These are phyloP conservation scores for Andrena chrysosceles DNA, from an alignment of 2,888 invertebrate genomes.

Conservation along the genomic window DNA sequence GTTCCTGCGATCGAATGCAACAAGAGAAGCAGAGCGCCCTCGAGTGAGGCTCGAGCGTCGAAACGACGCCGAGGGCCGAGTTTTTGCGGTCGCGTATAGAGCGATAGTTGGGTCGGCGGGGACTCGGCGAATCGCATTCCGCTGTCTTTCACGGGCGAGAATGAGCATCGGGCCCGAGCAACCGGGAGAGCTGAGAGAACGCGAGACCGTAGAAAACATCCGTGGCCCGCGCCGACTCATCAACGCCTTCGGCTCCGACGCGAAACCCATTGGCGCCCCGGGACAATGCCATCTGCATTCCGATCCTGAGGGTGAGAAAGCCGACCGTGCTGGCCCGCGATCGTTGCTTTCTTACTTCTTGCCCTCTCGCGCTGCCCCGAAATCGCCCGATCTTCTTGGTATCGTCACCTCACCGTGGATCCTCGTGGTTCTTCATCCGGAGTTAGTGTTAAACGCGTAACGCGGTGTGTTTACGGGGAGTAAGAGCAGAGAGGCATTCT, in stretches of 20 bases:
- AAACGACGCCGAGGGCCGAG: constrained; percentile 43
- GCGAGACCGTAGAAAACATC: constrained; percentile 80
- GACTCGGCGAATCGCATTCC: constrained; percentile 79
- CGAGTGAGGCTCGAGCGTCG: constrained; percentile 21
- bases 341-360: constrained; percentile 54
- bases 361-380: constrained; percentile 26
- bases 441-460: background rate
- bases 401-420: background rate
- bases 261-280: constrained; percentile 81
- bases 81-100: constrained; percentile 78
- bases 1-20: constrained; percentile 14
- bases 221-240: constrained; percentile 79
- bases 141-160: constrained; percentile 78
- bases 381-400: constrained; percentile 33
- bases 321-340: constrained; percentile 37
- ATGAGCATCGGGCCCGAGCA: constrained; percentile 70
- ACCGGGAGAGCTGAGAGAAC: constrained; percentile 36
- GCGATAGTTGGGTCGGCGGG: constrained; percentile 74
- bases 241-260: constrained; percentile 80
- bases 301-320: constrained; percentile 77
- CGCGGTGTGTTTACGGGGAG: too few species aligned
- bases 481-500: background rate
- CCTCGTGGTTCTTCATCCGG: background rate
- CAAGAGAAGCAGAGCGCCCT: constrained; percentile 3
- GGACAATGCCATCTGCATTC: constrained; percentile 83